A percentile compares a stretch with the other conserved stretches of the same genome.
phyloP scores from a whole-genome alignment of 2,888 invertebrate genomes.

The Zygaena filipendulae region DNA sequence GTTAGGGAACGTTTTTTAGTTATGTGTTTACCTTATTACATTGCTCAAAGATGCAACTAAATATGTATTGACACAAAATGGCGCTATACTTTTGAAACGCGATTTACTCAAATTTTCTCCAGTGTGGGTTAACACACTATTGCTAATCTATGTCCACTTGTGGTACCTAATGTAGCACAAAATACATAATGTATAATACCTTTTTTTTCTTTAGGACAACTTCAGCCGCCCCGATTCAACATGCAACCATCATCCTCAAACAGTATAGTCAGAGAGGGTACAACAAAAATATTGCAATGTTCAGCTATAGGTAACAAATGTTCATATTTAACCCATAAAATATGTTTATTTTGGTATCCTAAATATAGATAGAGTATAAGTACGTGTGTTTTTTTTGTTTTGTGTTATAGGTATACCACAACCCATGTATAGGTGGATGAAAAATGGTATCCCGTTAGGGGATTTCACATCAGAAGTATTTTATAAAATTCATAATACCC shows the following conservation, averaged over 20 bases:
- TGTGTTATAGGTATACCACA: conserved; percentile 83
- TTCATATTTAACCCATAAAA: not conserved
- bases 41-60: too few species aligned
- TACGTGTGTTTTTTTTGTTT: conserved; percentile 3
- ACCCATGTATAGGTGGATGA: conserved; percentile 92
- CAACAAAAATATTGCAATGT: conserved; percentile 92
- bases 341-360: not conserved
- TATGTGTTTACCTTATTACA: too few species aligned
- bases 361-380: not conserved
- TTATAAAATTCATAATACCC: conserved; percentile 85
- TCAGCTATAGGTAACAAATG: conserved; percentile 82
- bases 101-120: too few species aligned
- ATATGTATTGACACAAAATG: too few species aligned
- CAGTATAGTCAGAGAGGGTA: conserved; percentile 87
- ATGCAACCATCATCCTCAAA: conserved; percentile 88
- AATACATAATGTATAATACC: too few species aligned
- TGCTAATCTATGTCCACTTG: too few species aligned
- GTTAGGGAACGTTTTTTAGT: too few species aligned
- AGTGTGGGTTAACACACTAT: too few species aligned
- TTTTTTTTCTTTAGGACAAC: conserved; percentile 53
- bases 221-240: conserved; percentile 89
- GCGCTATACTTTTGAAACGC: too few species aligned
- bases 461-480: conserved; percentile 86
- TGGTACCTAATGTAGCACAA: too few species aligned
- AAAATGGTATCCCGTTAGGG: conserved; percentile 82